Conservation (phyloP, 2,888 invertebrate genomes). For the Fragum fragum region DNA sequence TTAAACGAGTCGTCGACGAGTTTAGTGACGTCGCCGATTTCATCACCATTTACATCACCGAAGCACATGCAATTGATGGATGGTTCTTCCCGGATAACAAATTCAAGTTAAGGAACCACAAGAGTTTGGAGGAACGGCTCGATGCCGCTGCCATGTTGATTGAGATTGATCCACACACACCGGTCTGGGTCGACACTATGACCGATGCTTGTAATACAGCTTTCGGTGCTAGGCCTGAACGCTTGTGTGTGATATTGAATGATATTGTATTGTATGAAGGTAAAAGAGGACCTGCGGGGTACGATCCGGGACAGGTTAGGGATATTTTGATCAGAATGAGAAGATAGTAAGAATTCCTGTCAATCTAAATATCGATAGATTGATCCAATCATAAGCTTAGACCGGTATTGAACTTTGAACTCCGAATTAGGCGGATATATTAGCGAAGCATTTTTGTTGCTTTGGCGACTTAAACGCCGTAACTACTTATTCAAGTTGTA, state of each 20-base stretch:
- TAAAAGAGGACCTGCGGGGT: neutral
- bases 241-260: conserved; percentile 4
- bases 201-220: conserved; percentile 15
- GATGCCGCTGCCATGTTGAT: conserved; percentile 26
- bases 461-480: no score
- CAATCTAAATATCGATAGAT: no score
- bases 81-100: conserved; percentile 9
- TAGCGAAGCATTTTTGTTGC: no score
- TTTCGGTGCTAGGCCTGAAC: conserved; percentile 13
- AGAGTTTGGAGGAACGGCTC: conserved; percentile 5
- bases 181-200: conserved; percentile 25
- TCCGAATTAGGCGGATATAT: no score
- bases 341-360: neutral
- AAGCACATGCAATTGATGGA: conserved; percentile 14
- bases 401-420: no score
- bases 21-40: conserved; percentile 26
- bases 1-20: conserved; percentile 25
- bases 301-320: conserved; percentile 11
- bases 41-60: conserved; percentile 19
- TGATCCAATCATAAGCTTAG: no score
- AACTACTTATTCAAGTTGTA: no score
- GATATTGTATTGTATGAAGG: conserved; percentile 20
- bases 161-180: neutral
- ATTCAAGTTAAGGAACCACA: conserved; percentile 1
- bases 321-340: neutral